phyloP scores from a whole-genome alignment of 2,888 invertebrate genomes.

The Tenthredo distinguenda region DNA sequence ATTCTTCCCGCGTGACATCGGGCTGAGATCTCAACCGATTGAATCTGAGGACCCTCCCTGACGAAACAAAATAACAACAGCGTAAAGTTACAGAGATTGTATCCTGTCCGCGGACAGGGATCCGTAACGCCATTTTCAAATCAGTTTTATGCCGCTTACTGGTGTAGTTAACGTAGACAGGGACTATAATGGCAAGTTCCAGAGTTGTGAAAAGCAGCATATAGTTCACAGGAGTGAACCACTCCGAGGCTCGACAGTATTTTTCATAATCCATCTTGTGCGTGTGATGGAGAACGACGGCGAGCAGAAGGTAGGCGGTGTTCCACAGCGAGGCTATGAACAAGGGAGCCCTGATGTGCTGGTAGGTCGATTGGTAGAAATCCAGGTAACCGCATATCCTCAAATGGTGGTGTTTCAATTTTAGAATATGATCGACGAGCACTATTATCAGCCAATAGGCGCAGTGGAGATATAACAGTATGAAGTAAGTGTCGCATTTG shows the following conservation, averaged over 20 bases:
- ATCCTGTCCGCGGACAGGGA: too few species aligned
- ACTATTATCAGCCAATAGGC: slow-evolving; percentile 72
- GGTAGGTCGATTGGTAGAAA: slow-evolving; percentile 83
- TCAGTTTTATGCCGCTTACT: slow-evolving; percentile 75
- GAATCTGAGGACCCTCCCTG: slow-evolving; percentile 82
- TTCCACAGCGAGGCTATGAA: slow-evolving; percentile 82
- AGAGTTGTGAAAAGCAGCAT: slow-evolving; percentile 79
- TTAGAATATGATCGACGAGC: slow-evolving; percentile 79
- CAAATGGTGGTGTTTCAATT: slow-evolving; percentile 82
- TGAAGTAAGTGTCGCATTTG: slow-evolving; percentile 75
- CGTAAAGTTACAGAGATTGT: slow-evolving; percentile 67
- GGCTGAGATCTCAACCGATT: slow-evolving; percentile 82
- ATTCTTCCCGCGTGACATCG: slow-evolving; percentile 84
- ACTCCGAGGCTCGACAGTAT: slow-evolving; percentile 79
- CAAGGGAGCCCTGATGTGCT: slow-evolving; percentile 82
- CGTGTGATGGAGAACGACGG: slow-evolving; percentile 73
- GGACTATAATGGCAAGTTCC: slow-evolving; percentile 77
- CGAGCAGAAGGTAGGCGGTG: slow-evolving; percentile 71
- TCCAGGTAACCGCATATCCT: slow-evolving; percentile 85
- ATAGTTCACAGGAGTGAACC: slow-evolving; percentile 75
- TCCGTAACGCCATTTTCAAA: too few species aligned
- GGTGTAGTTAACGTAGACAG: slow-evolving; percentile 81
- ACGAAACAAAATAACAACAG: slow-evolving; percentile 59
- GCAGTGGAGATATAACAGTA: slow-evolving; percentile 74
- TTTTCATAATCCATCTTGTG: slow-evolving; percentile 73